phyloP scores from a whole-genome alignment of 2,113 vertebrate genomes.

The Silurus meridionalis region DNA sequence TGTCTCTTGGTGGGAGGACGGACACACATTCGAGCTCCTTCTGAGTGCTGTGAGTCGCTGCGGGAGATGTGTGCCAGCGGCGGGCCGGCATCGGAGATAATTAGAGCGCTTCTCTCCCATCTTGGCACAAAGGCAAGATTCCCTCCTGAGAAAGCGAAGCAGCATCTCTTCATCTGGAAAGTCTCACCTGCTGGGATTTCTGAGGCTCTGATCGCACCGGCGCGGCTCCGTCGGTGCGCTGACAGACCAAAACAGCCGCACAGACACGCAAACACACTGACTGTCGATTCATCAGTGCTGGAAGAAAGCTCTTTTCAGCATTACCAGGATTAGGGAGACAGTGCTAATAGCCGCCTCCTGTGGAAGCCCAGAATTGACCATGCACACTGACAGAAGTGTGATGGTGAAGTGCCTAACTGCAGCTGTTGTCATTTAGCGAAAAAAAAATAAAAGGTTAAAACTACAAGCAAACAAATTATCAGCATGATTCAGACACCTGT shows the following conservation, averaged over 20 bases:
- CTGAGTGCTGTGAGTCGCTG: conserved; percentile 8
- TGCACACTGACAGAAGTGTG: neutral
- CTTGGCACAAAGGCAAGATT: conserved; percentile 24
- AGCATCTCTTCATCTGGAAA: conserved; percentile 45
- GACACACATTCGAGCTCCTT: conserved; percentile 23
- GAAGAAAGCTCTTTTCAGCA: conserved; percentile 26
- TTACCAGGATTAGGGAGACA: conserved; percentile 7
- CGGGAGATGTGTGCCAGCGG: conserved; percentile 24
- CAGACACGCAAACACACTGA: conserved; percentile 16
- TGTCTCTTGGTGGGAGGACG: conserved; percentile 24
- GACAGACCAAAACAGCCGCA: neutral
- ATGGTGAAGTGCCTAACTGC: conserved; percentile 25
- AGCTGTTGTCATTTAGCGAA: conserved; percentile 26
- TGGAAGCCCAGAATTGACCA: conserved; percentile 18
- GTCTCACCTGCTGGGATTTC: conserved; percentile 38
- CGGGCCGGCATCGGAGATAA: conserved; percentile 27
- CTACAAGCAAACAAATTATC: conserved; percentile 7
- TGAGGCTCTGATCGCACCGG: conserved; percentile 21
- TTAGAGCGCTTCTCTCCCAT: conserved; percentile 35
- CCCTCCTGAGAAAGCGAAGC: conserved; percentile 36
- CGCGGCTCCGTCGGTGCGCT: neutral
- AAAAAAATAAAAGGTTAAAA: conserved; percentile 15
- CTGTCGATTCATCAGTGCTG: conserved; percentile 22
- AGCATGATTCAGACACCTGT: neutral
- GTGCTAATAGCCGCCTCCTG: conserved; percentile 7